Conservation (phyloP, 2,113 vertebrate species). For the Paradoxurus hermaphroditus region DNA sequence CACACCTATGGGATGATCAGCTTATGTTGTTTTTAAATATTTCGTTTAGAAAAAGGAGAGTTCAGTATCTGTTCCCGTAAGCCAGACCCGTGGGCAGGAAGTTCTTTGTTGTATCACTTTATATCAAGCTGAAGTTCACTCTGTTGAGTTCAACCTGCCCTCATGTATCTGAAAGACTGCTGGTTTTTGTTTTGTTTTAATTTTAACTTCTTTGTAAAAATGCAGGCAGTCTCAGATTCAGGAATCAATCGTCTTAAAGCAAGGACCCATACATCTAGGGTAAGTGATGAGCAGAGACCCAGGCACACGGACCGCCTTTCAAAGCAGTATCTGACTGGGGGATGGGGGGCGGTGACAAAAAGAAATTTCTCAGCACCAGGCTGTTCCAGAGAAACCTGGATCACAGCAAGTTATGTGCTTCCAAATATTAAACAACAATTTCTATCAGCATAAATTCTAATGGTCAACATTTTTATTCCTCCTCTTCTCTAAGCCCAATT, state of each 20-base stretch:
- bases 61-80: not conserved
- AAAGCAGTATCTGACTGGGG: not conserved
- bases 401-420: not conserved
- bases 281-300: not conserved
- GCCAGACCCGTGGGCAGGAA: not conserved
- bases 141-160: not conserved
- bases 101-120: not conserved
- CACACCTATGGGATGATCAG: rapidly evolving
- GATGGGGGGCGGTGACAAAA: not conserved
- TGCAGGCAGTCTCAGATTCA: not conserved
- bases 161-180: not conserved
- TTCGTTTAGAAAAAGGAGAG: not conserved
- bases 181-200: not conserved
- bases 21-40: not conserved
- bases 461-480: not conserved
- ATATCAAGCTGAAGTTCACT: not conserved
- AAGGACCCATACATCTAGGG: too few relatives aligned
- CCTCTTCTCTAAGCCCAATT: not conserved
- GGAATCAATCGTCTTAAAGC: not conserved
- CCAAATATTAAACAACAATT: not conserved
- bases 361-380: not conserved
- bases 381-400: not conserved
- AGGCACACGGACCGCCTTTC: not conserved
- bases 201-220: not conserved
- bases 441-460: not conserved